A percentile compares a stretch with the other conserved stretches of the same genome.
Conservation (phyloP, 1,140 invertebrate species). For the Orius laevigatus region DNA sequence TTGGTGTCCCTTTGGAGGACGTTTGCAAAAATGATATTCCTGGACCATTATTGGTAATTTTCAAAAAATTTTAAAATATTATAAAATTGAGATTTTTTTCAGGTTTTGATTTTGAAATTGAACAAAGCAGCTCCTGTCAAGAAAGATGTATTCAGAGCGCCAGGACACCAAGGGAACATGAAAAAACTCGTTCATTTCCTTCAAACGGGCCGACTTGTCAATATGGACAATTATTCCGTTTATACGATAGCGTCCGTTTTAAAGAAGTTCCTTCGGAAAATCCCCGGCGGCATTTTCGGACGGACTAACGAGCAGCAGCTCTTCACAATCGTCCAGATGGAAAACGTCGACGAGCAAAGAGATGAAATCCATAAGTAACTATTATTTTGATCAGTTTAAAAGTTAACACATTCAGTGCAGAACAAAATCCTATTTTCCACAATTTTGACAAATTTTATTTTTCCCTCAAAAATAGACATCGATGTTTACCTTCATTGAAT, state of each 20-base stretch:
- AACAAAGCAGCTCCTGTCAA: constrained; percentile 87
- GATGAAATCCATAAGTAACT: constrained; percentile 78
- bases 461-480: too few relatives aligned
- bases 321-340: constrained; percentile 70
- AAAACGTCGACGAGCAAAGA: constrained; percentile 64
- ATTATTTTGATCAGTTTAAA: constrained; percentile 4
- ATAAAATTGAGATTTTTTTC: constrained; percentile 18
- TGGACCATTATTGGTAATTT: constrained; percentile 66
- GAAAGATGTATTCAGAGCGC: constrained; percentile 86
- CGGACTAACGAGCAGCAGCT: constrained; percentile 75
- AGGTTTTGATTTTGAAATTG: constrained; percentile 81
- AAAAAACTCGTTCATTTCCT: constrained; percentile 91
- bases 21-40: constrained; percentile 88
- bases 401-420: not conserved
- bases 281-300: constrained; percentile 90
- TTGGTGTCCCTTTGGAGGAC: constrained; percentile 73
- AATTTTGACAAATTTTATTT: too few relatives aligned
- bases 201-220: constrained; percentile 88
- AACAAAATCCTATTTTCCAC: too few relatives aligned
- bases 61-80: constrained; percentile 5
- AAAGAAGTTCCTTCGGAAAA: constrained; percentile 94
- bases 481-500: too few relatives aligned
- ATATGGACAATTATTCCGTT: constrained; percentile 93
- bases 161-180: constrained; percentile 86
- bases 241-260: constrained; percentile 96